Conservation (phyloP, 2,888 invertebrate species). For the Lissocephala sabroskyi region DNA sequence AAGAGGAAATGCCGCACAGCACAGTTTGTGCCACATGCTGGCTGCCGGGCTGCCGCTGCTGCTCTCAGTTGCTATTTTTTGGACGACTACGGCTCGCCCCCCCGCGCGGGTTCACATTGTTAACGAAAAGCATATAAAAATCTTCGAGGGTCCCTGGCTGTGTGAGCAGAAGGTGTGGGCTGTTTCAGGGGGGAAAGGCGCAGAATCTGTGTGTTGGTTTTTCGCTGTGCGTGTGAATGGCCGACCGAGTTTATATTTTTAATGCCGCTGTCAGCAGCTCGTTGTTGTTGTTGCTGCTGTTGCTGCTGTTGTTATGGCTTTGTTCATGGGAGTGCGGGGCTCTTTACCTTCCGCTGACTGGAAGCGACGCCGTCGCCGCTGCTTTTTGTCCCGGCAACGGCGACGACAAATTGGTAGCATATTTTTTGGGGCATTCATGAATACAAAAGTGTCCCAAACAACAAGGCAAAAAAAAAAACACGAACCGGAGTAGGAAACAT, state of each 20-base stretch:
- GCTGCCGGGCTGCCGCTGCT: slow-evolving; percentile 13
- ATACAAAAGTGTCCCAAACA: slow-evolving; percentile 35
- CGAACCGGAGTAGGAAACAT: slow-evolving; percentile 50
- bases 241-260: slow-evolving; percentile 53
- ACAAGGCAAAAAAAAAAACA: slow-evolving; percentile 23
- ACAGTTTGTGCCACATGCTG: slow-evolving; percentile 17
- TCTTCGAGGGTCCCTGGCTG: neutral
- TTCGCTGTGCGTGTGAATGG: neutral
- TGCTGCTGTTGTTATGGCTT: slow-evolving; percentile 63
- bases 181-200: no score
- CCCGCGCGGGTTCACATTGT: slow-evolving; percentile 51
- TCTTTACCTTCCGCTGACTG: no score
- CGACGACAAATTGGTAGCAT: slow-evolving; percentile 64
- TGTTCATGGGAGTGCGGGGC: slow-evolving; percentile 38
- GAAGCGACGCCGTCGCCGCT: no score
- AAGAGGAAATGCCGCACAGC: slow-evolving; percentile 58
- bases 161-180: no score
- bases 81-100: slow-evolving; percentile 42
- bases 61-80: slow-evolving; percentile 22
- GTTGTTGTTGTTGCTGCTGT: slow-evolving; percentile 59
- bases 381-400: slow-evolving; percentile 34
- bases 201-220: slow-evolving; percentile 2
- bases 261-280: slow-evolving; percentile 61
- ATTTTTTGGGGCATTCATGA: slow-evolving; percentile 61
- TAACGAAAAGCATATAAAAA: slow-evolving; percentile 31